These are phyloP conservation scores for Abramis brama DNA, from an alignment of 2,113 vertebrate genomes.

Conservation along the genomic window DNA sequence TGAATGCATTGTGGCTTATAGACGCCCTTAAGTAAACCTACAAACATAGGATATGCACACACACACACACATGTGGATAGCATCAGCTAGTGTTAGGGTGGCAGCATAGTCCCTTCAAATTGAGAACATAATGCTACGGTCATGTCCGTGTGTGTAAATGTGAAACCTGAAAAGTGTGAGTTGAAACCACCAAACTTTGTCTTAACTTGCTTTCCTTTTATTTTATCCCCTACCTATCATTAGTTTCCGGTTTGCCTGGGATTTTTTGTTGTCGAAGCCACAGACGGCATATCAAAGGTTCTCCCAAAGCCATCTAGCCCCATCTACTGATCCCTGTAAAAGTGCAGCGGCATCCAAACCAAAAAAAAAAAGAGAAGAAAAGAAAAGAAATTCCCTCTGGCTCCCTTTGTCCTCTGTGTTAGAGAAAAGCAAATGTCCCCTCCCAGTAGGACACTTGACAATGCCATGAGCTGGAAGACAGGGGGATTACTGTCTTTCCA, in stretches of 20 bases:
- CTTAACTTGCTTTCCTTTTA: slow-evolving; percentile 14
- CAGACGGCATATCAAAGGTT: slow-evolving; percentile 50
- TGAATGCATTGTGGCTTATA: slow-evolving; percentile 42
- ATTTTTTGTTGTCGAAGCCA: slow-evolving; percentile 21
- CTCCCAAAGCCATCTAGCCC: slow-evolving; percentile 39
- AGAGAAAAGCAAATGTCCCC: slow-evolving; percentile 43
- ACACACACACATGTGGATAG: slow-evolving; percentile 4
- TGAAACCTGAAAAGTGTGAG: slow-evolving; percentile 27
- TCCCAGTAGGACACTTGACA: slow-evolving; percentile 34
- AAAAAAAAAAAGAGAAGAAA: neutral
- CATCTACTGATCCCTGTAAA: slow-evolving; percentile 29
- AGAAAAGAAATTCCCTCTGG: slow-evolving; percentile 25
- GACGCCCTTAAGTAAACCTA: slow-evolving; percentile 39
- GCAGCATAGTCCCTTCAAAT: neutral
- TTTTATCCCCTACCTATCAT: slow-evolving; percentile 20
- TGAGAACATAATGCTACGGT: neutral
- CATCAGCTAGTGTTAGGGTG: slow-evolving; percentile 25
- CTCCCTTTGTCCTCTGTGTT: slow-evolving; percentile 32
- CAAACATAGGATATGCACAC: slow-evolving; percentile 3
- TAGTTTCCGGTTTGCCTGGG: slow-evolving; percentile 45
- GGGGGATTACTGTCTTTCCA: slow-evolving; percentile 21
- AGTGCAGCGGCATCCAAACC: neutral
- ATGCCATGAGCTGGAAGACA: slow-evolving; percentile 13
- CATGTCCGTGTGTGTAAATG: neutral
- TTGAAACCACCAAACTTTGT: slow-evolving; percentile 4